These are phyloP conservation scores for Daktulosphaira vitifoliae DNA, from an alignment of 1,140 invertebrate genomes.

Conservation along the genomic window DNA sequence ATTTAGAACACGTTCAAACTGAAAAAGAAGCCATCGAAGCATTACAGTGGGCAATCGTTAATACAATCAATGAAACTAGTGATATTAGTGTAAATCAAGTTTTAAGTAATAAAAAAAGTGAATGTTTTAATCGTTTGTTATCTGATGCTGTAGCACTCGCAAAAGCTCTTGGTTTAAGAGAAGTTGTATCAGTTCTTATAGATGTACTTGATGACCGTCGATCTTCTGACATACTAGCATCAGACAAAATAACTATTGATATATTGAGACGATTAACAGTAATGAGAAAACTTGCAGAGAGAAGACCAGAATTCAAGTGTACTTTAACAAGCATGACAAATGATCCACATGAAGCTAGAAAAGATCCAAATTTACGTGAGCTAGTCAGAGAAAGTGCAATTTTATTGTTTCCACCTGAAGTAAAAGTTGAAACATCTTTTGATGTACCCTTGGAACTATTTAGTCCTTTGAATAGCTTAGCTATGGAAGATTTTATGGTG, in stretches of 20 bases:
- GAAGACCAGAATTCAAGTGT: conserved; percentile 52
- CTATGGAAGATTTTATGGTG: conserved; percentile 64
- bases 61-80: conserved; percentile 52
- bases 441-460: conserved; percentile 58
- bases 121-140: conserved; percentile 49
- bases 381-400: conserved; percentile 61
- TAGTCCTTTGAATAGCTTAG: conserved; percentile 56
- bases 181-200: conserved; percentile 51
- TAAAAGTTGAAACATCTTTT: conserved; percentile 49
- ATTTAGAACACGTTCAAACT: conserved; percentile 46
- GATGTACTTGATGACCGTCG: conserved; percentile 53
- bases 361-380: conserved; percentile 57
- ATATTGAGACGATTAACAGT: conserved; percentile 62
- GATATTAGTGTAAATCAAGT: conserved; percentile 49
- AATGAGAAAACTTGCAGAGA: conserved; percentile 61
- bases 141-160: conserved; percentile 61
- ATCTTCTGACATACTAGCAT: conserved; percentile 50
- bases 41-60: conserved; percentile 54
- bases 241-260: conserved; percentile 53
- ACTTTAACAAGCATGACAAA: conserved; percentile 54
- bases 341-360: conserved; percentile 56
- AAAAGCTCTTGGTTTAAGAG: conserved; percentile 56
- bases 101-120: conserved; percentile 47
- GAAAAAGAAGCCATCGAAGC: conserved; percentile 54
- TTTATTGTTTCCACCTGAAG: conserved; percentile 57